These are phyloP conservation scores for Vollenhovia emeryi DNA, from an alignment of 1,140 invertebrate genomes.

Conservation along the genomic window DNA sequence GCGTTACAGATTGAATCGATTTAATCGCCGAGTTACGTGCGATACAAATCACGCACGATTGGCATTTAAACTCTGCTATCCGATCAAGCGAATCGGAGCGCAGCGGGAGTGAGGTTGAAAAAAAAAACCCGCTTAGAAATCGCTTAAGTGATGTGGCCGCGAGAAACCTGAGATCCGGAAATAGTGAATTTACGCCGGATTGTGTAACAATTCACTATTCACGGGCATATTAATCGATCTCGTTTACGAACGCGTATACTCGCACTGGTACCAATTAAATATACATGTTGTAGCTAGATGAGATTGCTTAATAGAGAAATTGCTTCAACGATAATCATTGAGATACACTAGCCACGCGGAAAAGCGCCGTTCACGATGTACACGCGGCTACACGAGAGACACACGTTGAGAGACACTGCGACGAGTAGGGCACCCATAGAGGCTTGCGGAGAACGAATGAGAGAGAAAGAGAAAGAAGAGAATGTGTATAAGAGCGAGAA, in stretches of 20 bases:
- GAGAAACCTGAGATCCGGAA: slow-evolving; percentile 17
- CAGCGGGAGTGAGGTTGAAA: slow-evolving; percentile 36
- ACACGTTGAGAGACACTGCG: slow-evolving; percentile 66
- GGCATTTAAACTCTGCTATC: slow-evolving; percentile 43
- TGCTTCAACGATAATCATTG: slow-evolving; percentile 31
- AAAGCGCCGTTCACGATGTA: not conserved
- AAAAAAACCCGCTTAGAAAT: slow-evolving; percentile 27
- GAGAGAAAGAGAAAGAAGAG: slow-evolving; percentile 40
- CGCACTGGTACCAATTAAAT: slow-evolving; percentile 39
- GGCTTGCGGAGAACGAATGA: slow-evolving; percentile 45
- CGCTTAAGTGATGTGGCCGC: not conserved
- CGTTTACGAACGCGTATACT: slow-evolving; percentile 23
- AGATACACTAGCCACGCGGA: not conserved
- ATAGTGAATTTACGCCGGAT: slow-evolving; percentile 17
- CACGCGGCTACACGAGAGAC: not conserved
- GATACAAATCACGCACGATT: slow-evolving; percentile 48
- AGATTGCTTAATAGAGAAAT: slow-evolving; percentile 47
- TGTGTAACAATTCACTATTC: slow-evolving; percentile 30
- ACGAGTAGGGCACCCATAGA: slow-evolving; percentile 50
- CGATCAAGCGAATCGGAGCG: slow-evolving; percentile 46
- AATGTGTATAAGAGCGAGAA: slow-evolving; percentile 1
- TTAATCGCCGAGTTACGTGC: slow-evolving; percentile 23
- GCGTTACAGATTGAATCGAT: slow-evolving; percentile 21
- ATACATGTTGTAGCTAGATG: slow-evolving; percentile 8
- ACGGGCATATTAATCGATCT: slow-evolving; percentile 38